A percentile compares a stretch with the other conserved stretches of the same genome.
Conservation (phyloP, 2,797 vertebrate genomes). For the Bradypodion ventrale region DNA sequence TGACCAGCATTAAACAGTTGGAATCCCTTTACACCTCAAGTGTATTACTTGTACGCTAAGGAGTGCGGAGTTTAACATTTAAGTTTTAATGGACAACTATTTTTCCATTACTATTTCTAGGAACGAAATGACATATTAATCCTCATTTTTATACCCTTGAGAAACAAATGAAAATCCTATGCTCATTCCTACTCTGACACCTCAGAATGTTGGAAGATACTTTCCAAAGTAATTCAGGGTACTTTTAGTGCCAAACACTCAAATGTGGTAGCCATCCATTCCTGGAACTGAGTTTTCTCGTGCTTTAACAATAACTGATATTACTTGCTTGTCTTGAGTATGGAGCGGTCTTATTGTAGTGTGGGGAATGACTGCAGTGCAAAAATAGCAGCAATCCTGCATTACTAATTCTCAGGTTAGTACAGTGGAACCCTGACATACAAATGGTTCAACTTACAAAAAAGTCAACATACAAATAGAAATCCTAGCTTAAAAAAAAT, state of each 20-base stretch:
- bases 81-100: not conserved
- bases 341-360: too few relatives aligned
- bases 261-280: too few relatives aligned
- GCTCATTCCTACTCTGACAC: not conserved
- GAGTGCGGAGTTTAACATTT: not conserved
- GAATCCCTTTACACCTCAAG: not conserved
- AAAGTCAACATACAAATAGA: too few relatives aligned
- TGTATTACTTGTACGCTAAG: not conserved
- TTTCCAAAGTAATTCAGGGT: not conserved
- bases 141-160: not conserved
- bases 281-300: too few relatives aligned
- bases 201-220: not conserved
- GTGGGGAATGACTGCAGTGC: too few relatives aligned
- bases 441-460: too few relatives aligned
- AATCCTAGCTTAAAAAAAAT: too few relatives aligned
- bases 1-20: not conserved
- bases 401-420: too few relatives aligned
- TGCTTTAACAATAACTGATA: too few relatives aligned
- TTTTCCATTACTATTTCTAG: not conserved
- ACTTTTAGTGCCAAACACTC: not conserved
- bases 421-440: too few relatives aligned
- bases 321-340: too few relatives aligned
- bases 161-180: not conserved
- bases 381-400: too few relatives aligned
- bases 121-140: constrained; percentile 30